A percentile compares a stretch with the other conserved stretches of the same genome.
Conservation (phyloP, 37 sponge, comb jelly and placozoan genomes). For the Geodia barretti region DNA sequence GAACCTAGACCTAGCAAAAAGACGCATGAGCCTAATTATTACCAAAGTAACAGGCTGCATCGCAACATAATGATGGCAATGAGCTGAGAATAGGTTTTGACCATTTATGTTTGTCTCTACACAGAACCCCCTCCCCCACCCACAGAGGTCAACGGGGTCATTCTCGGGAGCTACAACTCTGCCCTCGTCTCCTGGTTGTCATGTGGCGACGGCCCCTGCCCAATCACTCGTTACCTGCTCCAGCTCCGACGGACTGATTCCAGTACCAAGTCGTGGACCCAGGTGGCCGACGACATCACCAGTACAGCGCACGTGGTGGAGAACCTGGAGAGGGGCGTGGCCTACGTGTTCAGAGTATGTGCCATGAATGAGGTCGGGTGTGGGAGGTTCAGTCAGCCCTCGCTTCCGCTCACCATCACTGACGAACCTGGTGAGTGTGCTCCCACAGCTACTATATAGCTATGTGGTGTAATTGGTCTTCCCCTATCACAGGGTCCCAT, state of each 20-base stretch:
- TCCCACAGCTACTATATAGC: too few relatives aligned
- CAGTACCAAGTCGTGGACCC: slow-evolving; percentile 41
- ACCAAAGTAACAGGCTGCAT: too few relatives aligned
- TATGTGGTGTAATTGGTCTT: too few relatives aligned
- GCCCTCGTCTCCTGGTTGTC: slow-evolving; percentile 77
- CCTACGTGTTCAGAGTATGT: slow-evolving; percentile 71
- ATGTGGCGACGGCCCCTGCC: slow-evolving; percentile 32
- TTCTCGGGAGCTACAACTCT: slow-evolving; percentile 55
- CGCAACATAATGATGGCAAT: too few relatives aligned
- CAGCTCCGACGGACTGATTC: slow-evolving; percentile 30
- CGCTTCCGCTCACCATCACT: slow-evolving; percentile 33
- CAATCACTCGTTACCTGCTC: slow-evolving; percentile 52
- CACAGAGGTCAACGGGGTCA: slow-evolving; percentile 41
- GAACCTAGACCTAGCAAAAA: too few relatives aligned
- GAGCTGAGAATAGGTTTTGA: too few relatives aligned
- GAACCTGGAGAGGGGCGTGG: slow-evolving; percentile 39
- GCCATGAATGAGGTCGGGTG: slow-evolving; percentile 66
- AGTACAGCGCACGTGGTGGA: slow-evolving; percentile 70
- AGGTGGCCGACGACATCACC: slow-evolving; percentile 10
- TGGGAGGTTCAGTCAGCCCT: slow-evolving; percentile 53
- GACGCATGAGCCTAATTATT: too few relatives aligned
- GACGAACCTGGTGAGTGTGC: slow-evolving; percentile 11
- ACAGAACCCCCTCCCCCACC: slow-evolving; percentile 61
- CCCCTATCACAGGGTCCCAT: too few relatives aligned
- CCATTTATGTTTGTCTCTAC: too few relatives aligned